A percentile compares a stretch with the other conserved stretches of the same genome.
phyloP scores from a whole-genome alignment of 1,140 invertebrate species.

The Sitophilus oryzae region DNA sequence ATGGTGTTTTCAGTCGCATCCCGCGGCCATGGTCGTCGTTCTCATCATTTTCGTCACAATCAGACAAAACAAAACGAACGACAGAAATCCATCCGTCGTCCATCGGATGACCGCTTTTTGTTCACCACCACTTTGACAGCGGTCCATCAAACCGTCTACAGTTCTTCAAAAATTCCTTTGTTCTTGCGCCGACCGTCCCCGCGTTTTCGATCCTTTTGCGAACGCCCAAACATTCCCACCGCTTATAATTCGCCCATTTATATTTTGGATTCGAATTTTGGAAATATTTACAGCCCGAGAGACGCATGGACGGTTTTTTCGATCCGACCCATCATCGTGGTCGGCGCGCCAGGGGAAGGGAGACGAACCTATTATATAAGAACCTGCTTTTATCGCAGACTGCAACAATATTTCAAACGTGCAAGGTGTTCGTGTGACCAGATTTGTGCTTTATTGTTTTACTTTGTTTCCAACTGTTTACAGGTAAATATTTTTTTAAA shows the following conservation, averaged over 20 bases:
- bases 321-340: too few relatives aligned
- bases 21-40: too few relatives aligned
- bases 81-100: too few relatives aligned
- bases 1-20: slow-evolving; percentile 24
- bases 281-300: slow-evolving; percentile 34
- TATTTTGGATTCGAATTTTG: slow-evolving; percentile 37
- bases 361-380: too few relatives aligned
- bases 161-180: slow-evolving; percentile 37
- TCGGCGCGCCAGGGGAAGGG: too few relatives aligned
- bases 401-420: too few relatives aligned
- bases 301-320: too few relatives aligned
- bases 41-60: slow-evolving; percentile 27
- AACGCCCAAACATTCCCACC: slow-evolving; percentile 31
- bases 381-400: too few relatives aligned
- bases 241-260: slow-evolving; percentile 38
- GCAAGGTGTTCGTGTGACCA: too few relatives aligned
- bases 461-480: too few relatives aligned
- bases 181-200: slow-evolving; percentile 25
- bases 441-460: too few relatives aligned
- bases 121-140: slow-evolving; percentile 30
- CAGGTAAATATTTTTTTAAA: too few relatives aligned
- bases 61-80: slow-evolving; percentile 25
- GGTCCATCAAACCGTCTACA: slow-evolving; percentile 33
- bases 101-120: slow-evolving; percentile 30
- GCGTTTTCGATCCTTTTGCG: slow-evolving; percentile 27